Base-by-base conservation (phyloP, 2,888 invertebrate genomes). In the Priocnemis perturbator region DNA sequence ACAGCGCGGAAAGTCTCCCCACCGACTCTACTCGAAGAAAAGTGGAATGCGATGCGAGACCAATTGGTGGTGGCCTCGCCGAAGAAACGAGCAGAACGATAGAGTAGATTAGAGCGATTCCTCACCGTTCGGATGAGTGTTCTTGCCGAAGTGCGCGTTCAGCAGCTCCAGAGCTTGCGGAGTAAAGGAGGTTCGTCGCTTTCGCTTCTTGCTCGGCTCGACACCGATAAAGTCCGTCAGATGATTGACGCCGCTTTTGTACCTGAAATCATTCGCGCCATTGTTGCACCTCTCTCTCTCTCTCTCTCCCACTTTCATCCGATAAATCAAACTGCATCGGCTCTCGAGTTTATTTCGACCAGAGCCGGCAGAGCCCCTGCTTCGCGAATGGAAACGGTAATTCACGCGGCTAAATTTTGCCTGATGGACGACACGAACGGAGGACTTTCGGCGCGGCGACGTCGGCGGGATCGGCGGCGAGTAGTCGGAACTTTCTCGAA, bases 61-160 rank as follows among this genome's bases (percentile, higher is more conserved):
- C 7, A 37, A 37, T 11, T 37, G 37, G 37, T 11, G 37, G 37
- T 11, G 26, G 26, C 26, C 3, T 26, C 26, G 26, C 37, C 37
- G 37, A 37, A 7, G 37, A 37, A 37, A 11, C 37, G 37, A 37
- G 14, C 37, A 37, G 7, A 37, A 9, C 11, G 7, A 37, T 37
- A 37, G 11, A 37, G 37, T 11, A 37, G 37, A 11, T 37, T 11
- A 37, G 14, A 37, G 14, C 61, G 67, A 62, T 62, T 60, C 71
- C 87, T 90, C 91, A 98, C 98, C 98, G 90, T 98, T 98, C 47
- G 98, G 98, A 92, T 98, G 98, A 65, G 98, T 98, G 90, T 98
- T 98, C 84, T 96, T 93, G 90, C 98, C 97, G 88, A 98, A 98
- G 90, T 98, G 97, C 67, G 96, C 96, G 89, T 98, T 98, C 69